These are phyloP conservation scores for Gonioctena quinquepunctata DNA, from an alignment of 1,140 invertebrate genomes.

Conservation along the genomic window DNA sequence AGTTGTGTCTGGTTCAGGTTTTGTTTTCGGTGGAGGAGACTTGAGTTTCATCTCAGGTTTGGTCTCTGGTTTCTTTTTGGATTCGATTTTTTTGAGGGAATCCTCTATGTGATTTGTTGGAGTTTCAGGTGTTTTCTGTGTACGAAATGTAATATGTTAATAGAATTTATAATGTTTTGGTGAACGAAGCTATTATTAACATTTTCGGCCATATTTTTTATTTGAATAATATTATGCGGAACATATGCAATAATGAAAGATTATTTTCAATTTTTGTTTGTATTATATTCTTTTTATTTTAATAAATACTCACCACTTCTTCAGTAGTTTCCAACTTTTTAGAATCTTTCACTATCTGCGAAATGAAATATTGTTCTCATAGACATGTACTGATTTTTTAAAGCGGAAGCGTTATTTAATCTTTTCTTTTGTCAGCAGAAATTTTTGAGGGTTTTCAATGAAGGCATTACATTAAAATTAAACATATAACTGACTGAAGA, in stretches of 20 bases:
- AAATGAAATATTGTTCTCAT: constrained; percentile 1
- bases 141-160: constrained; percentile 9
- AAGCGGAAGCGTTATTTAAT: too few species aligned
- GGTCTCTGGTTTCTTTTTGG: constrained; percentile 49
- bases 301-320: constrained; percentile 50
- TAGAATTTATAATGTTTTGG: background rate
- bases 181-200: background rate
- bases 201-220: too few species aligned
- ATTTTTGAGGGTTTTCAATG: too few species aligned
- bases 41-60: constrained; percentile 54
- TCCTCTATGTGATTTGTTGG: constrained; percentile 58
- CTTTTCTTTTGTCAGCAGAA: too few species aligned
- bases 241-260: too few species aligned
- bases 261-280: too few species aligned
- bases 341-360: constrained; percentile 24
- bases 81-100: constrained; percentile 45
- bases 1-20: constrained; percentile 16
- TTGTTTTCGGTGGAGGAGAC: constrained; percentile 39
- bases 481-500: too few species aligned
- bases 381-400: too few species aligned
- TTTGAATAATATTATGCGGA: too few species aligned
- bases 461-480: too few species aligned
- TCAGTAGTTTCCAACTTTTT: constrained; percentile 48
- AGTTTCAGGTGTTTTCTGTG: constrained; percentile 56
- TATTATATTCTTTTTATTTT: too few species aligned